Evolutionary conservation across 2,797 vertebrate genomes (phyloP).

Genomic region (Astyanax mexicanus): DNA sequence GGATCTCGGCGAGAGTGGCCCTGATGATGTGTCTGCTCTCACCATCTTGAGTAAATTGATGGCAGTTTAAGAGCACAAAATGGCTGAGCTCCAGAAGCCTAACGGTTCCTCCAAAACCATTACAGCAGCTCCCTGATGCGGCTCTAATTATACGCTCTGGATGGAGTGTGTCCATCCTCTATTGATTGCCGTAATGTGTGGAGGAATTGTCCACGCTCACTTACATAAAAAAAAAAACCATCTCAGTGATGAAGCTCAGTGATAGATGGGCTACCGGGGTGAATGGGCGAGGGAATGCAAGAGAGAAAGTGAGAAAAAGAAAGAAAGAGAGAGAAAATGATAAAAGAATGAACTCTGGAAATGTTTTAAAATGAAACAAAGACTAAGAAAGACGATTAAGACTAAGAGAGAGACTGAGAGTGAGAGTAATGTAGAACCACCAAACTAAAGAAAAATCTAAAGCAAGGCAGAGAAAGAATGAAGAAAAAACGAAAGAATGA

Average conservation of each 20-base stretch:
- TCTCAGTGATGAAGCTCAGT: conserved; percentile 32
- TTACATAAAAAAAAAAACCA: conserved; percentile 53
- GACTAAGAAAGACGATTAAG: neutral
- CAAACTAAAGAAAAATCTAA: too few relatives aligned
- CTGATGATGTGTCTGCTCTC: conserved; percentile 47
- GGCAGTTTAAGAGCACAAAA: conserved; percentile 34
- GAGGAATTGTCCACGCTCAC: conserved; percentile 34
- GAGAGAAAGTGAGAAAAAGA: neutral
- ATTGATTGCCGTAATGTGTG: conserved; percentile 44
- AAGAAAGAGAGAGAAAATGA: neutral
- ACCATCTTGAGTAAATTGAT: conserved; percentile 41
- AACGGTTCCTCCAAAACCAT: neutral
- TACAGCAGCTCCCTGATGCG: neutral
- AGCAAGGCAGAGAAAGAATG: too few relatives aligned
- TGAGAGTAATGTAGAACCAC: too few relatives aligned
- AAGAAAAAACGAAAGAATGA: too few relatives aligned
- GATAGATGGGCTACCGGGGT: conserved; percentile 18
- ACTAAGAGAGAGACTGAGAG: conserved; percentile 1
- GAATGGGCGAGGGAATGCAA: conserved; percentile 26
- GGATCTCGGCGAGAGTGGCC: neutral
- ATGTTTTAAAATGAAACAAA: too few relatives aligned
- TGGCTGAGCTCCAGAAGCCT: neutral
- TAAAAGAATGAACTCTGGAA: too few relatives aligned
- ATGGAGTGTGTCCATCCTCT: conserved; percentile 16
- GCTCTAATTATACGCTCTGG: conserved; percentile 34